Conservation (phyloP, 2,888 invertebrate genomes). For the Xylophagus ater region DNA sequence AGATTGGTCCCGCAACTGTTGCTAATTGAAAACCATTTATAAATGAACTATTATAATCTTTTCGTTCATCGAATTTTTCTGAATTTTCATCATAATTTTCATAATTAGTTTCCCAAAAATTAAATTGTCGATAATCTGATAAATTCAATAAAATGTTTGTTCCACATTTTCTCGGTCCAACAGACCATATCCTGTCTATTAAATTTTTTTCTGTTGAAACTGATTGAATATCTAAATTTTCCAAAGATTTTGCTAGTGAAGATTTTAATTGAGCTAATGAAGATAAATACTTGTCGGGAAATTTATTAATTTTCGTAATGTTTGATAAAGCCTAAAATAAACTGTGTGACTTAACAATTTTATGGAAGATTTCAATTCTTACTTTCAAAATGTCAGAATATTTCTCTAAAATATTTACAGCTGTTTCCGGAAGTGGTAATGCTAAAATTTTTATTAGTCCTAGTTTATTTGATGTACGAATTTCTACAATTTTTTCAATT, state of each 20-base stretch:
- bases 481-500: constrained; percentile 44
- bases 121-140: constrained; percentile 52
- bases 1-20: constrained; percentile 81
- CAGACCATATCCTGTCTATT: constrained; percentile 72
- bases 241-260: constrained; percentile 50
- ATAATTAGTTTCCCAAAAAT: constrained; percentile 42
- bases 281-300: constrained; percentile 29
- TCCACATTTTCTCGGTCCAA: constrained; percentile 82
- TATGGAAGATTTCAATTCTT: constrained; percentile 9
- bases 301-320: constrained; percentile 22
- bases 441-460: constrained; percentile 64
- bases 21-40: constrained; percentile 81
- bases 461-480: constrained; percentile 60
- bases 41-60: constrained; percentile 64
- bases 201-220: constrained; percentile 41
- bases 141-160: constrained; percentile 82
- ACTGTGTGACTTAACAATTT: not conserved
- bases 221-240: constrained; percentile 42
- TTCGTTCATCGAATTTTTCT: constrained; percentile 41
- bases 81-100: constrained; percentile 31
- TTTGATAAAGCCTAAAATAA: constrained; percentile 24
- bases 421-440: constrained; percentile 59
- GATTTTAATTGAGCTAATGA: constrained; percentile 33
- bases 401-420: constrained; percentile 59
- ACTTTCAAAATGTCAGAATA: constrained; percentile 60